Evolutionary conservation across 2,888 invertebrate species (phyloP).

Genomic region (Tubulanus polymorphus): DNA sequence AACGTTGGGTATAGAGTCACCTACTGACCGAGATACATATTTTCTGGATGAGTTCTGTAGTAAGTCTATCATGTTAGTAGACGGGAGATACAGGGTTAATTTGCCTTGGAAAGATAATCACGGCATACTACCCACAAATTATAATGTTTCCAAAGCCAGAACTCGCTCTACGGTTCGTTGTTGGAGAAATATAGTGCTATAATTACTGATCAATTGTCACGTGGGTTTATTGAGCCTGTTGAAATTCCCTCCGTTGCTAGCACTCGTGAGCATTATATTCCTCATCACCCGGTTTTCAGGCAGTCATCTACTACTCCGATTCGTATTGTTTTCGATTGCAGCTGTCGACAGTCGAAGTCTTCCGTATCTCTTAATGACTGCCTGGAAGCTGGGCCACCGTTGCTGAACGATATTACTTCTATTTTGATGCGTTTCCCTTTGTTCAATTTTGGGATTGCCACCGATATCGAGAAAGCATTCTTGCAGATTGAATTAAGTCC

Average conservation of each 20-base stretch:
- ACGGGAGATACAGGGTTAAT: too few species aligned
- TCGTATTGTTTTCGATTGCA: conserved; percentile 19
- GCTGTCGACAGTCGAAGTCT: conserved; percentile 3
- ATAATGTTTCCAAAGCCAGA: too few species aligned
- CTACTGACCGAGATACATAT: too few species aligned
- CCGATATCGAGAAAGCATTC: conserved; percentile 10
- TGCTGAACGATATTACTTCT: conserved; percentile 18
- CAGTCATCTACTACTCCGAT: conserved; percentile 19
- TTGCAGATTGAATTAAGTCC: conserved; percentile 12
- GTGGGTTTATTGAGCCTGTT: background rate
- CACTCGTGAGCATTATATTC: conserved; percentile 16
- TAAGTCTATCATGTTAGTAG: too few species aligned
- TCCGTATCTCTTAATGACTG: conserved; percentile 20
- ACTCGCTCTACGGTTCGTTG: too few species aligned
- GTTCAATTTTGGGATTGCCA: conserved; percentile 8
- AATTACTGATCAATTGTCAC: background rate
- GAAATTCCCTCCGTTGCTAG: background rate
- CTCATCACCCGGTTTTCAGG: conserved; percentile 18
- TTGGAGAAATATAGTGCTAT: background rate
- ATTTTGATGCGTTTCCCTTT: conserved; percentile 18
- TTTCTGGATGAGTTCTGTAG: too few species aligned
- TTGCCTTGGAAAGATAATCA: too few species aligned
- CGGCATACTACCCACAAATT: too few species aligned
- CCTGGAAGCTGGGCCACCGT: too few species aligned
- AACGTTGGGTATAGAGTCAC: too few species aligned